A percentile compares a stretch with the other conserved stretches of the same genome.
phyloP scores from a whole-genome alignment of 2,888 invertebrate genomes.

The Spodoptera exigua region DNA sequence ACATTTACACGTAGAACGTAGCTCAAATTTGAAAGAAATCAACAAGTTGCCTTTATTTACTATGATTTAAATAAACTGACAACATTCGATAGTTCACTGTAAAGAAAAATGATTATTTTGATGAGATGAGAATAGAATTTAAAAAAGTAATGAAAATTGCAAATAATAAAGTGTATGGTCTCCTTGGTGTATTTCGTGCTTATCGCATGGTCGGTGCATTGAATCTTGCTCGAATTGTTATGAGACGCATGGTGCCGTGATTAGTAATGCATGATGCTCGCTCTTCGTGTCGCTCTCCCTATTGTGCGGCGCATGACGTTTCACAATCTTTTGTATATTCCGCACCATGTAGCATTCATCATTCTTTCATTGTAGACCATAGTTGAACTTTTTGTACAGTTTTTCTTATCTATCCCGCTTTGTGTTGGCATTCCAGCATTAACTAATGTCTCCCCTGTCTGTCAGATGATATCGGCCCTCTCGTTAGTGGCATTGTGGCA shows the following conservation, averaged over 20 bases:
- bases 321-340: slow-evolving; percentile 81
- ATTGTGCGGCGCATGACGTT: slow-evolving; percentile 82
- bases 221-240: slow-evolving; percentile 60
- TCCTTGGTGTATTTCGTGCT: slow-evolving; percentile 39
- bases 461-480: slow-evolving; percentile 81
- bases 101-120: neutral
- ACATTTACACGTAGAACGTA: no score
- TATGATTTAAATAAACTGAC: neutral
- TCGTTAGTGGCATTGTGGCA: slow-evolving; percentile 86
- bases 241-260: slow-evolving; percentile 72
- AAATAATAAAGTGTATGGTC: slow-evolving; percentile 16
- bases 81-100: neutral
- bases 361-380: slow-evolving; percentile 75
- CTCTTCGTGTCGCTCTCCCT: slow-evolving; percentile 81
- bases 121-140: slow-evolving; percentile 7
- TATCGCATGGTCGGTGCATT: slow-evolving; percentile 47
- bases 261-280: slow-evolving; percentile 82
- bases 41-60: slow-evolving; percentile 8
- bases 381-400: slow-evolving; percentile 73
- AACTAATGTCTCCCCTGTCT: slow-evolving; percentile 80
- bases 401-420: slow-evolving; percentile 74
- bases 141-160: slow-evolving; percentile 11
- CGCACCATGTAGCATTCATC: slow-evolving; percentile 72
- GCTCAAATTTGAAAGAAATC: slow-evolving; percentile 8
- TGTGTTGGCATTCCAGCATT: slow-evolving; percentile 74